Base-by-base conservation (phyloP, 2,113 vertebrate species). In the Herpailurus yagouaroundi region DNA sequence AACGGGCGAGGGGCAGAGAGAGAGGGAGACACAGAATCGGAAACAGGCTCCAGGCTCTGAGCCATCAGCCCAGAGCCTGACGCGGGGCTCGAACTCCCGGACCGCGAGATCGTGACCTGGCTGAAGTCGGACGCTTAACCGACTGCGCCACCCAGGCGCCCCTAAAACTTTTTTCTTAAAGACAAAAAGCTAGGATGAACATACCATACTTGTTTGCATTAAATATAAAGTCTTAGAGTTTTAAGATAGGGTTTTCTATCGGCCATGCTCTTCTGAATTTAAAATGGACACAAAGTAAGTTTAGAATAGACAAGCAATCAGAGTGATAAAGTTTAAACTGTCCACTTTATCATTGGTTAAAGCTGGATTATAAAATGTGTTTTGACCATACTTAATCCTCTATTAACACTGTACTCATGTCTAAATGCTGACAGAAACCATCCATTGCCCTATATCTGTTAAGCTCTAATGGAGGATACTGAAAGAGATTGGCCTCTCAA, bases 391-490 rank as follows among this genome's bases (percentile, higher is more conserved):
- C 18, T 27, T 21, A 88, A 48, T 41, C 5, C 19, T 15, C 19
- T 86, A n/a, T 38, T 60, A 33, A 64, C 31, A 45, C 41, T 52
- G 2, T 23, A 38, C 1, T 63, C 16, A 45, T 19, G 7, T 57
- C 50, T 48, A 69, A 68, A 57, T 36, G 9, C 71, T 38, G 4
- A 57, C 25, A 41, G 94, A 80, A 55, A 1, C 7, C 1, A 52
- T 0, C 18, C 23, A 2, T 3, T 60, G 4, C 4, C 11, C 8
- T 9, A 1, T 9, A 64, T 76, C 6, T 69, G 6, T 45, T 36
- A 16, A 36, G 5, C 5, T 36, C 4, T 23, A 18, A 0, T 7
- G 16, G 23, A 68, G 15, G 36, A 96, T 10, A 82, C 0, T 16
- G 33, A 66, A 16, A 69, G 5, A 31, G 33, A 25, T 41, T 7